Conservation (phyloP, 2,113 vertebrate genomes). For the Melanerpes aurifrons region DNA sequence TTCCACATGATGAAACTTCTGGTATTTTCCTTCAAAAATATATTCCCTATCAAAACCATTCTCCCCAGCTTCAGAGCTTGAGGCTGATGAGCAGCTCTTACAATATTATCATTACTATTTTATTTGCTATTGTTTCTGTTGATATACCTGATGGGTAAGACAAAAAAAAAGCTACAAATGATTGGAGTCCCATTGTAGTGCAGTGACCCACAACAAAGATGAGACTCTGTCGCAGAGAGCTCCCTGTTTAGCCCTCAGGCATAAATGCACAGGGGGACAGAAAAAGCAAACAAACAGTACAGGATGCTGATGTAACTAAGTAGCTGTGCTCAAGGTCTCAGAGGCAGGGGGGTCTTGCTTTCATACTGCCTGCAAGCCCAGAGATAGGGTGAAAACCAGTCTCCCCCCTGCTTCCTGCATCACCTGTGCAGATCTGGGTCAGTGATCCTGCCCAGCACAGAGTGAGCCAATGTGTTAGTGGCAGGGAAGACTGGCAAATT, state of each 20-base stretch:
- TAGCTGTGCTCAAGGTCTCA: neutral
- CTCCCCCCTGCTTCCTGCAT: neutral
- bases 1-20: neutral
- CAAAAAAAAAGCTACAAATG: neutral
- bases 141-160: neutral
- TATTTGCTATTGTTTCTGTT: neutral
- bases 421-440: neutral
- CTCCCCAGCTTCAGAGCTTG: neutral
- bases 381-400: neutral
- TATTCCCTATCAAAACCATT: neutral
- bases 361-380: neutral
- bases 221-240: neutral
- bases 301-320: neutral
- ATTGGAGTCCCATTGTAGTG: neutral
- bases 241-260: neutral
- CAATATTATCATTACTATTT: neutral
- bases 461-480: accelerated
- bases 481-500: accelerated
- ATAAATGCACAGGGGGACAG: slow-evolving; percentile 7
- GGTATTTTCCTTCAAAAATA: neutral
- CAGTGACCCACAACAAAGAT: neutral
- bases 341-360: neutral
- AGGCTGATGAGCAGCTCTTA: neutral
- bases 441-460: accelerated
- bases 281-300: neutral